Evolutionary conservation across 2,113 vertebrate genomes (phyloP).

Genomic region (Xenopus laevis): DNA sequence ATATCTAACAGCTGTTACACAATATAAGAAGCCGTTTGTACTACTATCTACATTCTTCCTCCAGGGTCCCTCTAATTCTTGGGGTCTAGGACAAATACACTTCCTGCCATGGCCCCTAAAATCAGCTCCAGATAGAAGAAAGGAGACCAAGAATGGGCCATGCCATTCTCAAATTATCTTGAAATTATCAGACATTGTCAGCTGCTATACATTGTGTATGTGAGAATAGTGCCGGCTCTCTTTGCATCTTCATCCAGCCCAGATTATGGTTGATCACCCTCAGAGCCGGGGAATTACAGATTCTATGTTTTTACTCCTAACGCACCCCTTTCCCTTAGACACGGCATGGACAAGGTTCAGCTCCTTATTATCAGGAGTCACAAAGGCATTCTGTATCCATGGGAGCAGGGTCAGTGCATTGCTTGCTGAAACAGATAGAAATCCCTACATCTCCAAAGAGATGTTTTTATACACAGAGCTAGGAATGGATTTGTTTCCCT

Average conservation of each 20-base stretch:
- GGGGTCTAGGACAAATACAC: no score
- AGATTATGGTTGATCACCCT: conserved; percentile 16
- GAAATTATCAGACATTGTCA: no score
- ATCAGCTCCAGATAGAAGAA: no score
- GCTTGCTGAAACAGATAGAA: conserved; percentile 25
- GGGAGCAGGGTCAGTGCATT: conserved; percentile 15
- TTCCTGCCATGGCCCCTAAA: no score
- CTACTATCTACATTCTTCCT: no score
- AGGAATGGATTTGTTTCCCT: conserved; percentile 2
- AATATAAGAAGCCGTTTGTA: no score
- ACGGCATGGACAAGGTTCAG: conserved; percentile 16
- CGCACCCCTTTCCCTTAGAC: background rate
- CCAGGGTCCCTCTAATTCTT: no score
- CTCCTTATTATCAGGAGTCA: conserved; percentile 30
- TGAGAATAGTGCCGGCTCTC: no score
- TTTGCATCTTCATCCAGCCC: background rate
- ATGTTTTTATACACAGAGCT: conserved; percentile 13
- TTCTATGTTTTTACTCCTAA: background rate
- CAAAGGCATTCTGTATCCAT: conserved; percentile 38
- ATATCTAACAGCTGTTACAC: no score
- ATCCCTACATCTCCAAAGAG: conserved; percentile 31
- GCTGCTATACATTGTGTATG: no score
- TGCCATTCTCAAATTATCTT: no score
- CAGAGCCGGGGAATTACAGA: conserved; percentile 13
- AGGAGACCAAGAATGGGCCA: no score